phyloP scores from a whole-genome alignment of 92 coral and sea anemone species.

The Meandrina meandrites region DNA sequence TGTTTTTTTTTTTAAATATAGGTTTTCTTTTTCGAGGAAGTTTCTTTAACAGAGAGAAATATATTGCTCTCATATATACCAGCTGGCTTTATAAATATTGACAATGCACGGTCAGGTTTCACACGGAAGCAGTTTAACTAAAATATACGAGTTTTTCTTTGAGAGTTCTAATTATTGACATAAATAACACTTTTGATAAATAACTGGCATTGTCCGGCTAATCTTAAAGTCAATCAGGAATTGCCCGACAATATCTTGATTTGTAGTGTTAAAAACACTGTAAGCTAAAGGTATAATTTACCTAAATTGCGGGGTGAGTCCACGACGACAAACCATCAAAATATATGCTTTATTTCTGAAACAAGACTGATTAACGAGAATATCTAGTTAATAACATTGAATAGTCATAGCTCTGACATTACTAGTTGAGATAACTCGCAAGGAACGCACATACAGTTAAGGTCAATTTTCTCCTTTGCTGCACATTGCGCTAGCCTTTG shows the following conservation, averaged over 20 bases:
- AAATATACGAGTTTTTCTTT: background rate
- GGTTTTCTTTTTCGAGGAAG: background rate
- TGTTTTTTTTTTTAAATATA: background rate
- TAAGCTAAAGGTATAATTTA: background rate
- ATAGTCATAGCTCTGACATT: background rate
- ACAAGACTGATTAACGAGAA: background rate
- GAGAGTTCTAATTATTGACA: background rate
- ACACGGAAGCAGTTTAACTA: background rate
- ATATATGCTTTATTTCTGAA: background rate
- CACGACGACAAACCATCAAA: background rate
- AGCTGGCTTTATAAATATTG: constrained; percentile 6
- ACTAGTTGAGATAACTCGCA: background rate
- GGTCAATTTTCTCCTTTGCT: background rate
- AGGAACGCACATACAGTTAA: background rate
- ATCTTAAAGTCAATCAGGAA: background rate
- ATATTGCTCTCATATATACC: background rate
- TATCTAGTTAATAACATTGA: background rate
- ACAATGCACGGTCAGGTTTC: background rate
- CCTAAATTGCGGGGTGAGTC: constrained; percentile 2
- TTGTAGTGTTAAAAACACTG: constrained; percentile 6
- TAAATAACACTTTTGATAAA: background rate
- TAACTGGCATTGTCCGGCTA: background rate
- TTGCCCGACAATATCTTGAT: background rate
- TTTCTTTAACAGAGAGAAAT: background rate
- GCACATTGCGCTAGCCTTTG: constrained; percentile 22